Base-by-base conservation (phyloP, 35 echinoderm and acorn worm species). In the Anneissia japonica region DNA sequence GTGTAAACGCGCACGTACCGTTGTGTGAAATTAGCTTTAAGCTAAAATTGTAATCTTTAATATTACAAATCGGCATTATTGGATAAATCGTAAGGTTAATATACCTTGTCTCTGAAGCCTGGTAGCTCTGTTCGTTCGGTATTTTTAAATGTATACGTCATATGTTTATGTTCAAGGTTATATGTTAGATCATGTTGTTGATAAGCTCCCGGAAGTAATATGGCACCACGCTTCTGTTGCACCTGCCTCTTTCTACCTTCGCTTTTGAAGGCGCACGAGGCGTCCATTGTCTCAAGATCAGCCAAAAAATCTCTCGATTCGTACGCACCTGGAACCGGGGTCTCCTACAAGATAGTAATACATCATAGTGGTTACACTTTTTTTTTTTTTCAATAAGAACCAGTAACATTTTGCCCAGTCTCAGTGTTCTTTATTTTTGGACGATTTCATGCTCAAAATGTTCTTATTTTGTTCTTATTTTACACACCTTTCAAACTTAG, bases 61-160 rank as follows among this genome's bases (percentile, higher is more conserved):
- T 36, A 78, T 19, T 78, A 36, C 30, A 78, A 32, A 82, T 46
- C 35, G 51, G 46, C 43, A 81, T 35, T 38, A 39, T 41, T 39
- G 37, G 30, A 35, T 11, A 36, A 16, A 3, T 11, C 79, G 12
- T 35, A 32, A 30, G 34, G 30, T 14, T 31, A 30, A 33, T 4
- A 78, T 80, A 98, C 95, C 95, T 98, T 98, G 81, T 98, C 95
- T 82, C 89, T 98, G 28, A 93, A 79, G 0, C 83, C 84, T 12
- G 92, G 92, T 3, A 93, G 32, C n/a, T 77, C 85, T 76, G 80
- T 38, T 72, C 95, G 77, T 26, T 89, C 88, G 9, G 95, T 94
- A 80, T 98, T 93, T 79, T 75, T 98, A 46, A 98, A 94, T 5
- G 91, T 73, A 73, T 98, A 98, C 26, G 95, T 99, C 31, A 89